Base-by-base conservation (phyloP, 2,888 invertebrate genomes). In the Chrysodeixis includens region DNA sequence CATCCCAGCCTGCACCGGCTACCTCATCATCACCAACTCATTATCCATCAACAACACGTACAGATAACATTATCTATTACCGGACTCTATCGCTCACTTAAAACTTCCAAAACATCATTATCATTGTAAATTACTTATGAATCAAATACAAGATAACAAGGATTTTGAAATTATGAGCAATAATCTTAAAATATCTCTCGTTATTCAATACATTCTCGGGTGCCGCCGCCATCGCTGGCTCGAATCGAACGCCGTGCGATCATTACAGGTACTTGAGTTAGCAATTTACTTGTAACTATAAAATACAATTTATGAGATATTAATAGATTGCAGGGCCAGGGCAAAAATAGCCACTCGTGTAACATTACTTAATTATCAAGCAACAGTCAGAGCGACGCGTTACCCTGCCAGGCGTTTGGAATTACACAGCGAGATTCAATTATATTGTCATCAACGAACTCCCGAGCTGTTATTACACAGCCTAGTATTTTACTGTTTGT, bases 201-300 rank as follows among this genome's bases (percentile, higher is more conserved):
- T 85, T 87, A 85, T 83, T 86, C 81, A 80, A 85, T 80, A 63
- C 56, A 80, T 78, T 69, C 64, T 69, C 66, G 74, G 80, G 78
- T 76, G 76, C 77, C 62, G 69, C 77, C 62, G 69, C 82, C 74
- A 68, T 40, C 71, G 65, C 66, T 65, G 69, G 64, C 70, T 76
- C 75, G 80, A 76, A 73, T 73, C 69, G 73, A 72, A 72, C 75
- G 78, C 82, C 61, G 74, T 80, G 78, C 85, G 83, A 86, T 87
- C 83, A 89, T 87, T 88, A 87, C 81, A 86, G 86, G 88, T 91
- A 89, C 90, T 90, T 88, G 89, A 88, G 86, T 89, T 84, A 86
- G 87, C 87, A 90, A 91, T 91, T 91, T 91, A 90, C 90, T 88
- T 90, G 88, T 86, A 86, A 71, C 73, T 78, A 81, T 82, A 78